phyloP scores from a whole-genome alignment of 2,888 invertebrate species.

The Eupithecia abbreviata region DNA sequence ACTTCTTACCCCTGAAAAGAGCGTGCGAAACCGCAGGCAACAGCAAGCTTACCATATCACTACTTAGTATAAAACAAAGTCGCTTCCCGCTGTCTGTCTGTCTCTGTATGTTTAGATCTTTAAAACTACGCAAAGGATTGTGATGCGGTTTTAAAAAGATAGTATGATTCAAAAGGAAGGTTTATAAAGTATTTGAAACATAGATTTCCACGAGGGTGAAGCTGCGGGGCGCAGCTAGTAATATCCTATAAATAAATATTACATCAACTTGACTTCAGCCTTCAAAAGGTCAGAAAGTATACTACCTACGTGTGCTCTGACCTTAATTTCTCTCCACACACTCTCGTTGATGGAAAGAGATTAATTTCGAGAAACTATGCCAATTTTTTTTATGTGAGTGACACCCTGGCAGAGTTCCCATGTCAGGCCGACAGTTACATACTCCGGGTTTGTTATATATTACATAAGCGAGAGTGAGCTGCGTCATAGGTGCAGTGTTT shows the following conservation, averaged over 20 bases:
- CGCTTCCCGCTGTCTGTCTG: too few species aligned
- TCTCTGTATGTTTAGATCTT: too few species aligned
- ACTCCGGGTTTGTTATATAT: conserved; percentile 8
- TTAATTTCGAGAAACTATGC: conserved; percentile 24
- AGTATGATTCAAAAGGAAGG: too few species aligned
- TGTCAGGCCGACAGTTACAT: conserved; percentile 10
- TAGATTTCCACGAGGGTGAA: too few species aligned
- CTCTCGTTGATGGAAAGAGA: conserved; percentile 20
- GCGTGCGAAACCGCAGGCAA: too few species aligned
- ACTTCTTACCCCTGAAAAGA: too few species aligned
- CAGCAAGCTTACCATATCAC: background rate
- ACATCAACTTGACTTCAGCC: background rate
- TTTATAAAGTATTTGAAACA: too few species aligned
- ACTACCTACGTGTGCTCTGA: background rate
- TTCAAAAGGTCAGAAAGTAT: background rate
- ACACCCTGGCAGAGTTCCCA: conserved; percentile 21
- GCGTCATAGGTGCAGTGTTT: conserved; percentile 8
- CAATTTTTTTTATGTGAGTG: conserved; percentile 25
- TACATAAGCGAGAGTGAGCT: conserved; percentile 3
- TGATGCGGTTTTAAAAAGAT: too few species aligned
- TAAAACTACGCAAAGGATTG: too few species aligned
- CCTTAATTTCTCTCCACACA: conserved; percentile 6
- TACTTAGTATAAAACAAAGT: too few species aligned
- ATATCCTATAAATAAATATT: background rate
- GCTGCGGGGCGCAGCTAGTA: too few species aligned